Conservation (phyloP, 2,797 vertebrate species). For the Xiphorhynchus erythropygius region DNA sequence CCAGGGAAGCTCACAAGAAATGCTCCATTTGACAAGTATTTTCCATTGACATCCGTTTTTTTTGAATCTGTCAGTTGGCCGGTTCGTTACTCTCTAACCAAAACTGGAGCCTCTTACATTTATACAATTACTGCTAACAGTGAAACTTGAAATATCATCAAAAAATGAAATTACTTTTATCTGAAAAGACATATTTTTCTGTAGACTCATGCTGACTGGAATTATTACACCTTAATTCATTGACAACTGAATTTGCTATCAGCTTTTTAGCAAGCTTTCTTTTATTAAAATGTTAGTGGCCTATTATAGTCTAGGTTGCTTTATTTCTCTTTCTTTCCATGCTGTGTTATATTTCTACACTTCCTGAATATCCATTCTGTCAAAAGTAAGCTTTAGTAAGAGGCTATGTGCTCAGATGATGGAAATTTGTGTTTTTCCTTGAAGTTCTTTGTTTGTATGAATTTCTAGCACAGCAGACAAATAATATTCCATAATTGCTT, state of each 20-base stretch:
- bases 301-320: not conserved
- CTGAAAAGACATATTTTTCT: conserved; percentile 15
- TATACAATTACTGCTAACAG: conserved; percentile 1
- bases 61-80: not conserved
- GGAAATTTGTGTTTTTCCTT: not conserved
- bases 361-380: not conserved
- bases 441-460: not conserved
- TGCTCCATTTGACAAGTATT: not conserved
- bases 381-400: not conserved
- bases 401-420: not conserved
- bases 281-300: not conserved
- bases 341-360: not conserved
- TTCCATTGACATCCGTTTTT: not conserved
- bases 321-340: not conserved
- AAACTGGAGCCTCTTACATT: not conserved
- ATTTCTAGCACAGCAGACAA: not conserved
- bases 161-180: conserved; percentile 22
- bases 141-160: conserved; percentile 5
- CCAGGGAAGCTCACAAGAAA: not conserved
- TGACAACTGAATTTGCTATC: conserved; percentile 21
- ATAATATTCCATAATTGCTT: not conserved
- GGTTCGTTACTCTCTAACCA: not conserved
- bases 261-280: not conserved
- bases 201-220: not conserved
- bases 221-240: conserved; percentile 9